These are phyloP conservation scores for Macrophya alboannulata DNA, from an alignment of 2,888 invertebrate genomes.

Conservation along the genomic window DNA sequence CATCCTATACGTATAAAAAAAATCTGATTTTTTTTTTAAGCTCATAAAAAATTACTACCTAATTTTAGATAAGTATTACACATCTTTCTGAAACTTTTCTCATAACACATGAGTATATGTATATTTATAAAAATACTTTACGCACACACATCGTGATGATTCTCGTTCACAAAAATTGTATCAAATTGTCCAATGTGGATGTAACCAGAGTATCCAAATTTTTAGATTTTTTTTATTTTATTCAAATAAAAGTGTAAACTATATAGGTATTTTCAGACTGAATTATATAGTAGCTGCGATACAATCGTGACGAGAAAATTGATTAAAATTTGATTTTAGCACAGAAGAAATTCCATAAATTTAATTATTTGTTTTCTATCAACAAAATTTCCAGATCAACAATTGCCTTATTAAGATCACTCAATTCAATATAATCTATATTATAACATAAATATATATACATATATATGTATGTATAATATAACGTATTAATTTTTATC, in stretches of 20 bases:
- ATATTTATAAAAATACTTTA: neutral
- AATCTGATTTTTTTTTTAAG: neutral
- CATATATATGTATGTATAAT: no score
- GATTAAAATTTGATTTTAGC: neutral
- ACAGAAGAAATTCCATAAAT: neutral
- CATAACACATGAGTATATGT: neutral
- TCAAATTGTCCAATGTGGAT: neutral
- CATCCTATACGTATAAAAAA: neutral
- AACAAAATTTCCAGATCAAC: neutral
- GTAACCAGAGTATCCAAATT: neutral
- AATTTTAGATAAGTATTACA: slow-evolving; percentile 24
- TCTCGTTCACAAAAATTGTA: neutral
- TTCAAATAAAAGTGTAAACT: neutral
- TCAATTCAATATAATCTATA: slow-evolving; percentile 4
- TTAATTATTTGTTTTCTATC: neutral
- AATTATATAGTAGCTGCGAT: no score
- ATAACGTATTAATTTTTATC: slow-evolving; percentile 21
- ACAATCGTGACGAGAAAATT: neutral
- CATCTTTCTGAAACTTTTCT: neutral
- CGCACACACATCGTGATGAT: neutral
- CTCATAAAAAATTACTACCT: neutral
- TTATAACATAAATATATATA: slow-evolving; percentile 23
- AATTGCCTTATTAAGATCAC: neutral
- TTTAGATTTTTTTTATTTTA: neutral
- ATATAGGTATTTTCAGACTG: neutral